Evolutionary conservation across 2,888 invertebrate species (phyloP), one percentile per base, ranked within the genome.

Genomic region (Mellilla xanthometata): DNA sequence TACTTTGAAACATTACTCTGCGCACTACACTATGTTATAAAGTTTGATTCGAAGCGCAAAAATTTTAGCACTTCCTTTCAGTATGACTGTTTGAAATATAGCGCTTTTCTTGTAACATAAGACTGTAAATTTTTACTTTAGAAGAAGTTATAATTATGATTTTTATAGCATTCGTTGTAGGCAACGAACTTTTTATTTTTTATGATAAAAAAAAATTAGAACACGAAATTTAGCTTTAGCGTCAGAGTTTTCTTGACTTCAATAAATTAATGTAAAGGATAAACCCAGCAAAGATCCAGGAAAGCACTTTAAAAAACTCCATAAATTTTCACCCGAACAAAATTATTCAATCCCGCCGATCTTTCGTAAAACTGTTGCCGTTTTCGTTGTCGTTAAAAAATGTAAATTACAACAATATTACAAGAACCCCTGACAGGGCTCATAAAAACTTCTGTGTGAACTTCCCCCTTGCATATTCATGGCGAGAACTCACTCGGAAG

Each of bases 381-480:
- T 43, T 38, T 39, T 48, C 40, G 55, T 64, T 53, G 50, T 46
- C 54, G 42, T 54, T 64, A 65, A 67, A 72, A 72, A 81, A 79
- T 77, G 73, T 66, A 80, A 85, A 81, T 80, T 75, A 72, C 68
- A 68, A 74, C 76, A 76, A 72, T 68, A 68, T 73, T 73, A 79
- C 76, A 72, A 72, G 74, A 72, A 75, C 73, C 74, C 38, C 72
- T 76, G 75, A 81, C 83, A 82, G 75, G 72, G 69, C 74, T 76
- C 82, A 80, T 86, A 82, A 86, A 83, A 85, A 81, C 75, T 78
- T 80, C 71, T 65, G 70, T 68, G 68, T 77, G 80, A 86, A 86
- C 84, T 84, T 82, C 72, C 68, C 67, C 70, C 77, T 83, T 86
- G 85, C 80, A 86, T 87, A 86, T 87, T 87, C 86, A 86, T 85